Base-by-base conservation (phyloP, 2,113 vertebrate species). In the Mesembrinibis cayennensis region DNA sequence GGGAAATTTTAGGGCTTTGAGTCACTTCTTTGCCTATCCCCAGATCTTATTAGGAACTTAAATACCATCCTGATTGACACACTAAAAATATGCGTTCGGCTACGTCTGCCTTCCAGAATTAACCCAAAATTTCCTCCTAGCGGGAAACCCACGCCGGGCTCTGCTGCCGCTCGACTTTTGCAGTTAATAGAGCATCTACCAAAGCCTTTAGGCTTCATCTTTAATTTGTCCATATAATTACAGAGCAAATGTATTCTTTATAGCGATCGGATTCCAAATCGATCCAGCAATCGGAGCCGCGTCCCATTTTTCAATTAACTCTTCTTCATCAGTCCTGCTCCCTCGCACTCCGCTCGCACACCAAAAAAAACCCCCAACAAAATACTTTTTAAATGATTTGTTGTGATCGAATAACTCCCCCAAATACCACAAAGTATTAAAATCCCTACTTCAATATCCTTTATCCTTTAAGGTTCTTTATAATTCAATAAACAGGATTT, bases 401-500 rank as follows among this genome's bases (percentile, higher is more conserved):
- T 94, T 90, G 97, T 98, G 98, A 98, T 98, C 96, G 96, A 98
- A 98, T 96, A 96, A 97, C 98, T 98, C 69, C 81, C 84, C 94
- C 89, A 93, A 98, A 98, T 97, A 97, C 97, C 97, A 93, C 87
- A 91, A 98, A 97, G 98, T 89, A 98, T 98, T 98, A 97, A 98
- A 98, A 99, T 98, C 98, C 98, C 97, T 84, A 82, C 97, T 97
- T 98, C 98, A 98, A 97, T 98, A 98, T 96, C 98, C 98, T 98
- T 98, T 98, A 98, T 98, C 98, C 98, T 98, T 98, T 98, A 98
- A 99, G 98, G 97, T 98, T 97, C 98, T 99, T 99, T 98, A 98
- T 98, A 98, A 99, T 98, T 99, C 98, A 98, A 98, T 98, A 98
- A 98, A 98, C 97, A 98, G 98, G 98, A 99, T 98, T 99, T 94